phyloP scores from a whole-genome alignment of 64 coral and sea anemone species.

The Pocillopora verrucosa region DNA sequence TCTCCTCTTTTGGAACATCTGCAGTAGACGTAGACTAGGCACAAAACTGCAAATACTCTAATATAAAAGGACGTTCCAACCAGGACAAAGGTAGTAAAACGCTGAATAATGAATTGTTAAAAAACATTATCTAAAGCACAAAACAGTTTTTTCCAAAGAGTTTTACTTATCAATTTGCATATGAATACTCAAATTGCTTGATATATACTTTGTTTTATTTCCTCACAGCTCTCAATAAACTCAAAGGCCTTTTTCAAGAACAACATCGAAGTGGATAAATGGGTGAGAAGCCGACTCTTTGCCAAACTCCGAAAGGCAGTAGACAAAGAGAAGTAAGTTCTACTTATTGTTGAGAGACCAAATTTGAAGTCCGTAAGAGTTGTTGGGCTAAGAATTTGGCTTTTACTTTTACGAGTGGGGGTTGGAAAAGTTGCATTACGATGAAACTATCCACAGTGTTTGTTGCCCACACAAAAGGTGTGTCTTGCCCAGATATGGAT shows the following conservation, averaged over 20 bases:
- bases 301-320: slow-evolving; percentile 86
- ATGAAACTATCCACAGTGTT: not conserved
- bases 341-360: not conserved
- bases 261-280: slow-evolving; percentile 93
- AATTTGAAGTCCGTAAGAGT: not conserved
- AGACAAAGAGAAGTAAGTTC: slow-evolving; percentile 93
- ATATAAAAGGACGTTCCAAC: too few relatives aligned
- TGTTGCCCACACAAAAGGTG: too few relatives aligned
- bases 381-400: not conserved
- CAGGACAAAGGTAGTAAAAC: too few relatives aligned
- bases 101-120: too few relatives aligned
- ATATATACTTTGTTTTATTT: not conserved
- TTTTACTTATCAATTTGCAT: not conserved
- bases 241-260: slow-evolving; percentile 78
- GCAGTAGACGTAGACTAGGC: too few relatives aligned
- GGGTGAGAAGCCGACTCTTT: slow-evolving; percentile 81
- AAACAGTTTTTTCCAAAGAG: not conserved
- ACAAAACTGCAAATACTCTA: too few relatives aligned
- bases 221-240: slow-evolving; percentile 63
- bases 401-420: not conserved
- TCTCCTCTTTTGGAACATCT: too few relatives aligned
- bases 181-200: not conserved
- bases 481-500: too few relatives aligned
- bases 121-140: too few relatives aligned
- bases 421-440: not conserved